Conservation (phyloP, 2,113 vertebrate genomes). For the Dromiciops gliroides region DNA sequence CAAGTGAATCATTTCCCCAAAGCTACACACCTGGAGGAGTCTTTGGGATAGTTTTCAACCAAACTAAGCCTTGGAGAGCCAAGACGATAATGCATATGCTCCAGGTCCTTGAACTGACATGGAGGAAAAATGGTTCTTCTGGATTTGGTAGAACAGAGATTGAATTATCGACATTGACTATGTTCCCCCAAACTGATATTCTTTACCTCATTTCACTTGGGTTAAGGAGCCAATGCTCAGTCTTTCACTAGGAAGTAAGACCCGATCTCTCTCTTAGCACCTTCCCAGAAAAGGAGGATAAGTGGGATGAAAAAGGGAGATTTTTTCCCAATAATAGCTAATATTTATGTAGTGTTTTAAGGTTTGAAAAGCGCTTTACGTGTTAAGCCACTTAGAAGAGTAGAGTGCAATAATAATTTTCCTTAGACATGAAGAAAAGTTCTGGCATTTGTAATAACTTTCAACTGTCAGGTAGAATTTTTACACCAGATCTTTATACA, state of each 20-base stretch:
- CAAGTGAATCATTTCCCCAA: slow-evolving; percentile 12
- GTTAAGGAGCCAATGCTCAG: not conserved
- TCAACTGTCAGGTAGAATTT: not conserved
- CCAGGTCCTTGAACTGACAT: not conserved
- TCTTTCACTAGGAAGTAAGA: not conserved
- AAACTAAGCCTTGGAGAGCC: not conserved
- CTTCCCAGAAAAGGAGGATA: not conserved
- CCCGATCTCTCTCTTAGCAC: not conserved
- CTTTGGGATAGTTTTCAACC: not conserved
- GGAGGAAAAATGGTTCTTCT: not conserved
- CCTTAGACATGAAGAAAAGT: not conserved
- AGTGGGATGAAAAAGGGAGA: not conserved
- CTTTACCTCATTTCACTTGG: not conserved
- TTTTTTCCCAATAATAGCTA: not conserved
- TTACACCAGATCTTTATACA: not conserved
- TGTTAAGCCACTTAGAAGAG: not conserved
- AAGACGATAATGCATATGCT: not conserved
- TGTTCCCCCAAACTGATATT: not conserved
- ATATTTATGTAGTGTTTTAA: not conserved
- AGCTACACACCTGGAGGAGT: slow-evolving; percentile 10
- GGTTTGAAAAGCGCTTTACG: not conserved
- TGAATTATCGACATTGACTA: not conserved
- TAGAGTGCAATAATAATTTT: not conserved
- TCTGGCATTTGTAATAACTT: not conserved
- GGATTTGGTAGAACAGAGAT: not conserved